phyloP scores from a whole-genome alignment of 2,113 vertebrate species.

The Regulus satrapa region DNA sequence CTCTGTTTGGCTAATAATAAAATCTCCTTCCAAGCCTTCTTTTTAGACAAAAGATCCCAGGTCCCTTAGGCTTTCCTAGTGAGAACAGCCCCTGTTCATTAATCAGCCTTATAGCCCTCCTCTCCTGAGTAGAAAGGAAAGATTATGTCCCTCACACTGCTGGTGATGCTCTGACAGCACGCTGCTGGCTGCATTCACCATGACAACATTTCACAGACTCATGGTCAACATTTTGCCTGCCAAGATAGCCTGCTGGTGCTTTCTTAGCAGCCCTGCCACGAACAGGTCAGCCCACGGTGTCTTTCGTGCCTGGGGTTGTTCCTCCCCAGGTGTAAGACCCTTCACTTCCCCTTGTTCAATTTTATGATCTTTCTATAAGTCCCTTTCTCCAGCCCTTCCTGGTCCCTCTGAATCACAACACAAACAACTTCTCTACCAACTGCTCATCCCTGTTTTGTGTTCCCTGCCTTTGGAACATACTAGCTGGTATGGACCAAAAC shows the following conservation, averaged over 20 bases:
- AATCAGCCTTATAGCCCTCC: neutral
- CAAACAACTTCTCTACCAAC: neutral
- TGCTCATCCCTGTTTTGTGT: neutral
- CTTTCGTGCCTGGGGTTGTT: rapidly evolving
- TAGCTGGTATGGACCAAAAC: neutral
- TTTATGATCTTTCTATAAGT: neutral
- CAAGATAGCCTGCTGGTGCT: rapidly evolving
- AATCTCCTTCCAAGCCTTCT: neutral
- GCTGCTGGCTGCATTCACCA: rapidly evolving
- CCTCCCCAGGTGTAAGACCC: neutral
- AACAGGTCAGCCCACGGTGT: rapidly evolving
- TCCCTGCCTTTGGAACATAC: neutral
- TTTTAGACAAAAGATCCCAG: neutral
- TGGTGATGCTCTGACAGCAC: neutral
- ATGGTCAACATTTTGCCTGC: neutral
- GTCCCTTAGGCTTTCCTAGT: neutral
- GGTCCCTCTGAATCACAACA: neutral
- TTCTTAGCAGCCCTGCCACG: neutral
- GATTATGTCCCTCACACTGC: neutral
- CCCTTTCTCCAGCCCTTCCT: neutral
- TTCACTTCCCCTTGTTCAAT: neutral
- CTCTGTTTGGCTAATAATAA: neutral
- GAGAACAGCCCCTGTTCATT: neutral
- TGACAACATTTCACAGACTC: neutral
- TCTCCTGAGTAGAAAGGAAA: neutral